Evolutionary conservation across 2,113 vertebrate genomes (phyloP).

Genomic region (Bubalus kerabau): DNA sequence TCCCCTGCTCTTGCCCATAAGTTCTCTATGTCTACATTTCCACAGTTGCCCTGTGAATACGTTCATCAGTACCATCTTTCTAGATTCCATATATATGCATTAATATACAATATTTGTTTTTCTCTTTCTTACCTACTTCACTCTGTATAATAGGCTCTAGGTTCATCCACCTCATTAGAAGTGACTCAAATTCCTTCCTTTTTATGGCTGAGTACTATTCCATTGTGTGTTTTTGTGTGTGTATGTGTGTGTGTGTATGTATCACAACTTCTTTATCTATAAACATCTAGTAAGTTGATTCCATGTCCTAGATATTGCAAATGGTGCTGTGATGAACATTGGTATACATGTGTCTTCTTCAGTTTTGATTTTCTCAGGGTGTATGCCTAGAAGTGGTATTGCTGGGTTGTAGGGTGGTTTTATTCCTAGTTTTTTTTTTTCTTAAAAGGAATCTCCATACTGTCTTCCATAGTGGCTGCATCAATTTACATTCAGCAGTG

Average conservation of each 20-base stretch:
- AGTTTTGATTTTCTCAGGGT: not conserved
- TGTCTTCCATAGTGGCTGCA: not conserved
- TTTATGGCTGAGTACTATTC: not conserved
- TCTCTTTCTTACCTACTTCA: not conserved
- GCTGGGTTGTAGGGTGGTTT: not conserved
- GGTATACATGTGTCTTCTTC: not conserved
- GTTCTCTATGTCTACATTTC: not conserved
- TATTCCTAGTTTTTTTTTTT: not conserved
- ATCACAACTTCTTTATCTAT: not conserved
- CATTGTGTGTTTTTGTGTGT: not conserved
- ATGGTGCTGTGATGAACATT: not conserved
- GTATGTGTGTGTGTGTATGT: not conserved
- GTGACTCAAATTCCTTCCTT: not conserved
- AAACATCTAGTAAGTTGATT: not conserved
- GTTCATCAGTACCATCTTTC: not conserved
- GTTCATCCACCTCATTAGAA: not conserved
- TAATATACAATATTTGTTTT: not conserved
- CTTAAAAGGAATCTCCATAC: not conserved
- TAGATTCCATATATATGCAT: not conserved
- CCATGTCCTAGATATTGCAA: not conserved
- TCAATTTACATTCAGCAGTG: not conserved
- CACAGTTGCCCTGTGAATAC: not conserved
- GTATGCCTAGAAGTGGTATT: not conserved
- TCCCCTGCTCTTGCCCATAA: not conserved
- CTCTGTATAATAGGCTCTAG: not conserved